These are phyloP conservation scores for Cygnus atratus DNA, from an alignment of 2,113 vertebrate species.

Conservation along the genomic window DNA sequence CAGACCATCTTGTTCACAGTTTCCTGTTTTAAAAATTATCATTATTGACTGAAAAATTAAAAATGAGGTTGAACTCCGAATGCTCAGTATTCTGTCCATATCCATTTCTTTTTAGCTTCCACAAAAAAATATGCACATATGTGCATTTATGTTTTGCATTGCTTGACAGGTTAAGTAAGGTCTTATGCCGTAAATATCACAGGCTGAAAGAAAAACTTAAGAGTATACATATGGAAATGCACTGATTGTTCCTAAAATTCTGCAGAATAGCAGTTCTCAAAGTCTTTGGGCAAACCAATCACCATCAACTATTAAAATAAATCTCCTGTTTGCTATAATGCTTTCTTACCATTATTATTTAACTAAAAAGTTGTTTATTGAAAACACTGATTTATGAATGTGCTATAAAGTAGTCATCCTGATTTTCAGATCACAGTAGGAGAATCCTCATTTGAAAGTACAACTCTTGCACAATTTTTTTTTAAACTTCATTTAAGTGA, in stretches of 20 bases:
- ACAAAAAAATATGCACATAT: background rate
- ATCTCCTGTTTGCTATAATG: background rate
- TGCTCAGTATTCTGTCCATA: background rate
- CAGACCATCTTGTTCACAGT: background rate
- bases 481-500: background rate
- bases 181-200: background rate
- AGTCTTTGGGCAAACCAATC: background rate
- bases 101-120: background rate
- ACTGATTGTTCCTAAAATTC: no score
- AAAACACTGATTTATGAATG: background rate
- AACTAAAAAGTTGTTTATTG: background rate
- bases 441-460: background rate
- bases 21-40: background rate
- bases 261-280: background rate
- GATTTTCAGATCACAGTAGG: background rate
- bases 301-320: no score
- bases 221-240: background rate
- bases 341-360: background rate
- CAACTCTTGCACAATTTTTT: background rate
- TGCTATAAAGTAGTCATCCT: background rate
- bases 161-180: background rate
- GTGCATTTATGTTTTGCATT: background rate
- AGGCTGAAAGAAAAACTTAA: background rate
- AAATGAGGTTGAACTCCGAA: background rate
- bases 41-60: background rate